Conservation (phyloP, 1,140 invertebrate species). For the Drosophila parvula region DNA sequence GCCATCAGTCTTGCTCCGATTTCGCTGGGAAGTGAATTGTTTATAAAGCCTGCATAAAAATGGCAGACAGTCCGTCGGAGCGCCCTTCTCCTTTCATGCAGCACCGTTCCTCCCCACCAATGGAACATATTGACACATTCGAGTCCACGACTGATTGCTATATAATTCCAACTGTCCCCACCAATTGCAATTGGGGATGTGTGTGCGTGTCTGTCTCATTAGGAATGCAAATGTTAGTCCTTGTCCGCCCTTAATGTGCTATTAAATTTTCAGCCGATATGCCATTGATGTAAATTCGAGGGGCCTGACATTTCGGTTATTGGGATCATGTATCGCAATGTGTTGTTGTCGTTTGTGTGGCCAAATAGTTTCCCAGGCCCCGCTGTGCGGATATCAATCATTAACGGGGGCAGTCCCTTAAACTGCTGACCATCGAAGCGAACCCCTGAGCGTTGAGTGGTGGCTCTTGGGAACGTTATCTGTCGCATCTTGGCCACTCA, state of each 20-base stretch:
- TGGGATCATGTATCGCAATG: constrained; percentile 32
- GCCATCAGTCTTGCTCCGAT: constrained; percentile 38
- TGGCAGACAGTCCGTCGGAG: constrained; percentile 39
- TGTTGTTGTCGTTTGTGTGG: constrained; percentile 2
- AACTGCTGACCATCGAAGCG: constrained; percentile 43
- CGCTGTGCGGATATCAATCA: constrained; percentile 57
- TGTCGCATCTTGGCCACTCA: constrained; percentile 30
- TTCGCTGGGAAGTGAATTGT: constrained; percentile 39
- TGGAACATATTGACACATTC: constrained; percentile 58
- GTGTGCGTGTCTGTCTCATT: constrained; percentile 43
- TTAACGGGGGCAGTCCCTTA: constrained; percentile 34
- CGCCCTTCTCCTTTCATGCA: not conserved
- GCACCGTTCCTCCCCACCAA: not conserved
- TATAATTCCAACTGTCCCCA: constrained; percentile 71
- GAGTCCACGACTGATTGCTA: constrained; percentile 61
- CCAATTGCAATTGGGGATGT: constrained; percentile 32
- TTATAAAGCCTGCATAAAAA: constrained; percentile 53
- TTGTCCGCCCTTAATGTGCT: constrained; percentile 56
- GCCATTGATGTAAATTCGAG: constrained; percentile 53
- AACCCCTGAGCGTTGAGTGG: constrained; percentile 26
- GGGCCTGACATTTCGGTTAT: constrained; percentile 49
- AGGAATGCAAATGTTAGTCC: constrained; percentile 67
- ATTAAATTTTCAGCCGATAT: constrained; percentile 62
- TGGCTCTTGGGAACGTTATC: constrained; percentile 37
- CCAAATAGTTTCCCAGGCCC: constrained; percentile 50